A percentile compares a stretch with the other conserved stretches of the same genome.
These are phyloP conservation scores for Drosophila miranda DNA, from an alignment of 1,140 invertebrate species.

Conservation along the genomic window DNA sequence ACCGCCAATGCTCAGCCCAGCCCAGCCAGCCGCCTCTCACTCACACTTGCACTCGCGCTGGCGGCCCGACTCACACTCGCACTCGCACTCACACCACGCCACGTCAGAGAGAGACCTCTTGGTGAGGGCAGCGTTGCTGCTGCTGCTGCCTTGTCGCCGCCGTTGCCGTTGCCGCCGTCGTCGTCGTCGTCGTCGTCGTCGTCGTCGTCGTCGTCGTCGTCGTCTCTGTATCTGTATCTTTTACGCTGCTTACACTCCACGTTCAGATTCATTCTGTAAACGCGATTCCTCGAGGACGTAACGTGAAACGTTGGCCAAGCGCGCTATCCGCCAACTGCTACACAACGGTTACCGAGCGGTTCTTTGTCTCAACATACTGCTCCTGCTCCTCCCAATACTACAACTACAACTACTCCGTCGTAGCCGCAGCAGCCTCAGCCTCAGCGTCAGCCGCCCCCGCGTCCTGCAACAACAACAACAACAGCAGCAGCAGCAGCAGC, in stretches of 20 bases:
- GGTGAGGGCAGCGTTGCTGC: conserved; percentile 22
- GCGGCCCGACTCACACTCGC: conserved; percentile 23
- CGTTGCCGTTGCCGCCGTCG: conserved; percentile 12
- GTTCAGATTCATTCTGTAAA: conserved; percentile 82
- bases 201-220: conserved; percentile 35
- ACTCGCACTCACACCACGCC: conserved; percentile 29
- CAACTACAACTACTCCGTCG: neutral
- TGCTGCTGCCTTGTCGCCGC: conserved; percentile 1
- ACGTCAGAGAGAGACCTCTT: conserved; percentile 5
- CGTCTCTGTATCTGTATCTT: conserved; percentile 72
- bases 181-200: conserved; percentile 22
- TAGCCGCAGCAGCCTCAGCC: conserved; percentile 5
- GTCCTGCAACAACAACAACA: conserved; percentile 1
- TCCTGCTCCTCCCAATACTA: conserved; percentile 22
- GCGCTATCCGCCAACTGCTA: conserved; percentile 64
- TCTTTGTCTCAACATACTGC: conserved; percentile 42
- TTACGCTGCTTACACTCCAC: conserved; percentile 82
- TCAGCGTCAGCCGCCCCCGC: conserved; percentile 9
- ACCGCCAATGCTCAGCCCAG: no score
- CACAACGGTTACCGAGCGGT: conserved; percentile 61
- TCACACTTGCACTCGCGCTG: conserved; percentile 21
- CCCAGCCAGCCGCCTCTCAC: conserved; percentile 17
- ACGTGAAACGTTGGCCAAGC: conserved; percentile 81
- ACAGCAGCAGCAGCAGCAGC: neutral
- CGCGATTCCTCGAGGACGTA: conserved; percentile 82